phyloP scores from a whole-genome alignment of 2,888 invertebrate species.

The Diaperis boleti region DNA sequence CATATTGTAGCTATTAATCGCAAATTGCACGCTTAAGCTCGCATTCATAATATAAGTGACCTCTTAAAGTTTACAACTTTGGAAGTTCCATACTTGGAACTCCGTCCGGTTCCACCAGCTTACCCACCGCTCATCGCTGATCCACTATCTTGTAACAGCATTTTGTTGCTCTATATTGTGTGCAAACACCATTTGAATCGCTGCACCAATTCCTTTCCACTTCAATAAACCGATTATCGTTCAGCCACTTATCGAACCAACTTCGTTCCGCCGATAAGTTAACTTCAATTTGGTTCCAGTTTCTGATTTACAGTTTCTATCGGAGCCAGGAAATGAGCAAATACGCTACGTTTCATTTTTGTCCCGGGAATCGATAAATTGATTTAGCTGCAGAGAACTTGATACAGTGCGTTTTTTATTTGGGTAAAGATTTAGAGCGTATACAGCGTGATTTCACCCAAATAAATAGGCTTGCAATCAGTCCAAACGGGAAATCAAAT shows the following conservation, averaged over 20 bases:
- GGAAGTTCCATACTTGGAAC: no score
- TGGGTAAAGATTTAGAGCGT: no score
- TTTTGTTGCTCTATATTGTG: slow-evolving; percentile 13
- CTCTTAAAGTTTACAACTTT: no score
- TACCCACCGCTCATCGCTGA: no score
- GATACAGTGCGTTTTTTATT: slow-evolving; percentile 2
- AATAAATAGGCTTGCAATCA: no score
- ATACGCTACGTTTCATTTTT: slow-evolving; percentile 37
- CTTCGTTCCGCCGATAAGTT: slow-evolving; percentile 38
- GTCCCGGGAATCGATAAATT: slow-evolving; percentile 1
- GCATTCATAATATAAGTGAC: no score
- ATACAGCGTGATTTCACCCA: no score
- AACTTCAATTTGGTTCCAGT: slow-evolving; percentile 36
- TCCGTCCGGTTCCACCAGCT: no score
- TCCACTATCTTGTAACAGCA: no score
- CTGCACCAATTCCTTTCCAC: slow-evolving; percentile 30
- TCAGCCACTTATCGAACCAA: slow-evolving; percentile 39
- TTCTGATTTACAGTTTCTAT: slow-evolving; percentile 36
- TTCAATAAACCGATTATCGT: slow-evolving; percentile 43
- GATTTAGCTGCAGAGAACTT: neutral
- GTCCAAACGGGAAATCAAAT: no score
- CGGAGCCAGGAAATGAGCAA: slow-evolving; percentile 39
- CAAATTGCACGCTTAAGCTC: no score
- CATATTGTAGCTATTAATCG: no score
- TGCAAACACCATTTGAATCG: slow-evolving; percentile 24